These are phyloP conservation scores for Prionace glauca DNA, from an alignment of 2,797 vertebrate genomes.

Conservation along the genomic window DNA sequence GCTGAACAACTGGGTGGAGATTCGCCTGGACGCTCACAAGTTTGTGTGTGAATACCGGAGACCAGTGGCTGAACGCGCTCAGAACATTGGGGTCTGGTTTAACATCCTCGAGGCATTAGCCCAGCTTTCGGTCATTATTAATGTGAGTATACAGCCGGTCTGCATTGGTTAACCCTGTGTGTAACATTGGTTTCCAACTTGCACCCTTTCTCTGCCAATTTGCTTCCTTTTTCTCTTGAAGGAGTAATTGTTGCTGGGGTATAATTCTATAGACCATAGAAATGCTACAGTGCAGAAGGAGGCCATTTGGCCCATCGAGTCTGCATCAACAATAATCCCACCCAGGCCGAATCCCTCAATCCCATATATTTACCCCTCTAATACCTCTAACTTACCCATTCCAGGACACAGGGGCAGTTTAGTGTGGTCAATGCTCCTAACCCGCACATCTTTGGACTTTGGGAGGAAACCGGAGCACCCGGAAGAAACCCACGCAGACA, in stretches of 20 bases:
- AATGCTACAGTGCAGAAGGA: too few species aligned
- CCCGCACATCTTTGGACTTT: too few species aligned
- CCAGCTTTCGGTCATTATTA: constrained; percentile 62
- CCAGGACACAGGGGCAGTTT: too few species aligned
- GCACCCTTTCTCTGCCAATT: not conserved
- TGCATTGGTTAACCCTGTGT: not conserved
- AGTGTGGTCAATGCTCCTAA: too few species aligned
- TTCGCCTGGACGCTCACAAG: constrained; percentile 65
- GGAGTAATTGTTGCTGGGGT: not conserved
- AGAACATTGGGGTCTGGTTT: constrained; percentile 69
- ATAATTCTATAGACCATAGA: too few species aligned
- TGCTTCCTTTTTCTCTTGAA: not conserved
- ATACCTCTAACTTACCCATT: too few species aligned
- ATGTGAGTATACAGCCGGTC: constrained; percentile 51
- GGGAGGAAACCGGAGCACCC: too few species aligned
- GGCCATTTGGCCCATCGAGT: too few species aligned
- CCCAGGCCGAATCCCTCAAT: too few species aligned
- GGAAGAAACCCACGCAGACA: too few species aligned
- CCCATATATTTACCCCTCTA: too few species aligned
- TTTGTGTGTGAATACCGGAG: constrained; percentile 66
- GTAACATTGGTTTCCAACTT: not conserved
- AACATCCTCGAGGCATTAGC: constrained; percentile 67
- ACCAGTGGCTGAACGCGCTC: constrained; percentile 62
- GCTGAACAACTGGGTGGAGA: constrained; percentile 70
- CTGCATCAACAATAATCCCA: too few species aligned